A percentile compares a stretch with the other conserved stretches of the same genome.
Conservation (phyloP, 1,140 invertebrate genomes). For the Drosophila sulfurigaster region DNA sequence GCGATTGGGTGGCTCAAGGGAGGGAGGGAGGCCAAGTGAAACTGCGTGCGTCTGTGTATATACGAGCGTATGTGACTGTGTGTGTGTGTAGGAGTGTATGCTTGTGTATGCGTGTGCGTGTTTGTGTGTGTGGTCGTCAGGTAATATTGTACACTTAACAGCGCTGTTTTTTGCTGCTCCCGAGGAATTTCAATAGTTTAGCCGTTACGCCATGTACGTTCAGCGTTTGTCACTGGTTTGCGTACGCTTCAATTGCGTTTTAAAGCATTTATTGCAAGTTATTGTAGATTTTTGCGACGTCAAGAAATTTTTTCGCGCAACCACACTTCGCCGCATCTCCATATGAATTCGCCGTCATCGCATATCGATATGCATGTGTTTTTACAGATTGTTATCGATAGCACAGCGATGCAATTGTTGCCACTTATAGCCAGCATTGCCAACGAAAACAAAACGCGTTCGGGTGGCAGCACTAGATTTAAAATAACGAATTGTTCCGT, state of each 20-base stretch:
- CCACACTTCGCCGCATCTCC: constrained; percentile 52
- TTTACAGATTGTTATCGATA: constrained; percentile 19
- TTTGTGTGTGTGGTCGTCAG: constrained; percentile 36
- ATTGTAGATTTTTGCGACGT: constrained; percentile 59
- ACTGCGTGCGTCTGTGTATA: constrained; percentile 35
- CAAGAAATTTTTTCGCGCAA: constrained; percentile 68
- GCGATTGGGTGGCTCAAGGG: background rate
- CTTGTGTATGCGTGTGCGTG: constrained; percentile 38
- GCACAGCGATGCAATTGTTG: constrained; percentile 8
- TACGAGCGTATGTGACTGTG: constrained; percentile 36
- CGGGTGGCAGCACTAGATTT: constrained; percentile 16
- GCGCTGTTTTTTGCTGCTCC: constrained; percentile 42
- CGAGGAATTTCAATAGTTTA: constrained; percentile 51
- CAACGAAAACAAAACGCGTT: background rate
- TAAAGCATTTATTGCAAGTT: constrained; percentile 68
- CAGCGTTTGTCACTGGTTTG: constrained; percentile 59
- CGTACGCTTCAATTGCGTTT: constrained; percentile 50
- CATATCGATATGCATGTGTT: constrained; percentile 32
- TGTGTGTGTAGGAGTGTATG: constrained; percentile 34
- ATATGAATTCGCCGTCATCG: constrained; percentile 42
- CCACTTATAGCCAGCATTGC: constrained; percentile 8
- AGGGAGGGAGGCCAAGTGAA: constrained; percentile 24
- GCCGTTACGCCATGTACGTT: constrained; percentile 60
- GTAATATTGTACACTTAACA: constrained; percentile 50
- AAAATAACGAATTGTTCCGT: background rate